Percentiles rank a stretch among this genome's conserved stretches.
These are phyloP conservation scores for Balearica regulorum DNA, from an alignment of 2,797 vertebrate species.

Conservation along the genomic window DNA sequence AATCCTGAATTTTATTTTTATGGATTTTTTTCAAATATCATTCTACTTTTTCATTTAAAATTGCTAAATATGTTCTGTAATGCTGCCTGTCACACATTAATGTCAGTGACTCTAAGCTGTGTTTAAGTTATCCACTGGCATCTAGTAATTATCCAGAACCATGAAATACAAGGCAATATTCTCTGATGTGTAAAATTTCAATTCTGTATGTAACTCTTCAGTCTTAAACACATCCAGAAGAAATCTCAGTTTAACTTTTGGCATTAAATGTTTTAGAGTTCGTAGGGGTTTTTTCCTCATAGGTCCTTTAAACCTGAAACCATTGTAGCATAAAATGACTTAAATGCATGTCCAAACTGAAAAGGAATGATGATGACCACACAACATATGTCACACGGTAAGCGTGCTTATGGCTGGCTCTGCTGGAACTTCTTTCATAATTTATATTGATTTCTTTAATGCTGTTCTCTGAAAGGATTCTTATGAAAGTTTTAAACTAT, in stretches of 20 bases:
- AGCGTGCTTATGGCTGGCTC: not conserved
- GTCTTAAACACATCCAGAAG: constrained; percentile 62
- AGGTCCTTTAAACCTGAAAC: not conserved
- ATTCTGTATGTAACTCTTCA: constrained; percentile 63
- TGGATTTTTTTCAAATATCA: constrained; percentile 40
- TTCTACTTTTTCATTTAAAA: constrained; percentile 68
- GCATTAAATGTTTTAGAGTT: constrained; percentile 9
- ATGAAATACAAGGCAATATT: constrained; percentile 76
- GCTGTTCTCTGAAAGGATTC: not conserved
- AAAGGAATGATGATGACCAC: not conserved
- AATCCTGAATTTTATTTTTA: constrained; percentile 26
- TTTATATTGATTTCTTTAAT: constrained; percentile 3
- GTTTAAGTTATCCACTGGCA: constrained; percentile 82
- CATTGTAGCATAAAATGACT: not conserved
- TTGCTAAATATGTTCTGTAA: constrained; percentile 72
- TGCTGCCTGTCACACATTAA: constrained; percentile 76
- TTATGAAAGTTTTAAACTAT: not conserved
- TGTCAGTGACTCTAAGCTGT: constrained; percentile 80
- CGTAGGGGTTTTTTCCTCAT: not conserved
- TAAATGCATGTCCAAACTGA: not conserved
- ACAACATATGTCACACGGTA: not conserved
- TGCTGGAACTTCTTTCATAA: not conserved
- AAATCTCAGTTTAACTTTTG: constrained; percentile 57
- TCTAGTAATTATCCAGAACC: constrained; percentile 82
- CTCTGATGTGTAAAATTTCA: constrained; percentile 81